A percentile compares a stretch with the other conserved stretches of the same genome.
Conservation (phyloP, 2,888 invertebrate species). For the Graphium colonna region DNA sequence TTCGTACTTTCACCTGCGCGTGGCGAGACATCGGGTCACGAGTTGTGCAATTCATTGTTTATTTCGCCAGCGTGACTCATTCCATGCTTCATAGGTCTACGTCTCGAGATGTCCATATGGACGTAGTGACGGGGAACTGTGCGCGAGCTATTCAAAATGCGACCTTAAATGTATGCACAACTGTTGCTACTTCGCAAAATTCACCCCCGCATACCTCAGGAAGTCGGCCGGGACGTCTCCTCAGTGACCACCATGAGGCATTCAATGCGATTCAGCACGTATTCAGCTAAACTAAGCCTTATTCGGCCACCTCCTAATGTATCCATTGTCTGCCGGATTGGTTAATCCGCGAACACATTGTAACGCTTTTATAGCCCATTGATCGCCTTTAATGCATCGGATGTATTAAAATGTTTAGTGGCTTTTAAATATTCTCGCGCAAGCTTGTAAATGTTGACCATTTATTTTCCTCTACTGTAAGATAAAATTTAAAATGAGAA, state of each 20-base stretch:
- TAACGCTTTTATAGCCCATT: conserved; percentile 9
- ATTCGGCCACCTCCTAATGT: conserved; percentile 68
- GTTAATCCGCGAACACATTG: conserved; percentile 47
- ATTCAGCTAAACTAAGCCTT: conserved; percentile 62
- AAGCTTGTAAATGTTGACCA: neutral
- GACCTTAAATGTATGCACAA: too few relatives aligned
- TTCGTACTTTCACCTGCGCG: conserved; percentile 29
- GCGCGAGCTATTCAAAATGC: too few relatives aligned
- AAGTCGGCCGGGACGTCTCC: too few relatives aligned
- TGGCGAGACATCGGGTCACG: conserved; percentile 21
- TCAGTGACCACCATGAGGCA: too few relatives aligned
- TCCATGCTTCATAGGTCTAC: conserved; percentile 38
- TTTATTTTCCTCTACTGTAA: too few relatives aligned
- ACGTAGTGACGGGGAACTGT: too few relatives aligned
- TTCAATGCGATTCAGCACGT: conserved; percentile 70
- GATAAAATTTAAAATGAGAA: too few relatives aligned
- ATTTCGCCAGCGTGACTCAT: conserved; percentile 57
- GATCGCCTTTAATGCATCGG: neutral
- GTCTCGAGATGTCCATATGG: too few relatives aligned
- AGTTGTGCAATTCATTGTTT: conserved; percentile 48
- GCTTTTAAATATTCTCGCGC: neutral
- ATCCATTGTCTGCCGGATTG: conserved; percentile 68
- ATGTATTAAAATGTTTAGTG: neutral
- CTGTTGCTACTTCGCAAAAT: too few relatives aligned
- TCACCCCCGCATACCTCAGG: too few relatives aligned